Percentiles rank a stretch among this genome's conserved stretches.
phyloP scores from a whole-genome alignment of 2,797 vertebrate species.

The Gallirallus australis region DNA sequence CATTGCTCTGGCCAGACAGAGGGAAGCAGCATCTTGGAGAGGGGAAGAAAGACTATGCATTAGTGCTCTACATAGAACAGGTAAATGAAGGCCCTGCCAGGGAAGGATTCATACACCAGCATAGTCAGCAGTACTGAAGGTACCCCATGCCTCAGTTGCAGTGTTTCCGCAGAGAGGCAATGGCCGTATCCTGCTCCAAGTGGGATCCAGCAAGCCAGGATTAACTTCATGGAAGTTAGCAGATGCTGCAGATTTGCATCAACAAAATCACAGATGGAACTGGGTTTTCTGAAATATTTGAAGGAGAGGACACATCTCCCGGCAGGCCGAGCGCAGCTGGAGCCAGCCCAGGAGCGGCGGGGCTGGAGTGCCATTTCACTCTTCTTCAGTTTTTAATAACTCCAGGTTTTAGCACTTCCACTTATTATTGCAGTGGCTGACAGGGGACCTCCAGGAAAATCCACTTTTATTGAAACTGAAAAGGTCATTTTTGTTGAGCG shows the following conservation, averaged over 20 bases:
- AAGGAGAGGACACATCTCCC: background rate
- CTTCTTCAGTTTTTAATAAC: conserved; percentile 60
- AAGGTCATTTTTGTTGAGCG: conserved; percentile 82
- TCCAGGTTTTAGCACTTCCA: conserved; percentile 37
- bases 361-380: background rate
- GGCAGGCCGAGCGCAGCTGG: background rate
- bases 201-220: background rate
- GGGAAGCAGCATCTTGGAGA: background rate
- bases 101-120: background rate
- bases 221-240: background rate
- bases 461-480: conserved; percentile 81
- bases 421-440: conserved; percentile 70
- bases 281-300: background rate
- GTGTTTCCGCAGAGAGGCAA: background rate
- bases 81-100: background rate
- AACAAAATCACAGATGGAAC: background rate
- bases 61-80: background rate
- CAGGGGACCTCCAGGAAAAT: conserved; percentile 75
- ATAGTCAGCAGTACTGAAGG: background rate
- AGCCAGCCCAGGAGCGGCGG: background rate
- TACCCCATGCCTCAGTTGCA: background rate
- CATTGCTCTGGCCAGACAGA: background rate
- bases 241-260: background rate
- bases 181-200: background rate
- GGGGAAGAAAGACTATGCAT: background rate